phyloP scores from a whole-genome alignment of 2,113 vertebrate genomes.

The Cephalophus harveyi region DNA sequence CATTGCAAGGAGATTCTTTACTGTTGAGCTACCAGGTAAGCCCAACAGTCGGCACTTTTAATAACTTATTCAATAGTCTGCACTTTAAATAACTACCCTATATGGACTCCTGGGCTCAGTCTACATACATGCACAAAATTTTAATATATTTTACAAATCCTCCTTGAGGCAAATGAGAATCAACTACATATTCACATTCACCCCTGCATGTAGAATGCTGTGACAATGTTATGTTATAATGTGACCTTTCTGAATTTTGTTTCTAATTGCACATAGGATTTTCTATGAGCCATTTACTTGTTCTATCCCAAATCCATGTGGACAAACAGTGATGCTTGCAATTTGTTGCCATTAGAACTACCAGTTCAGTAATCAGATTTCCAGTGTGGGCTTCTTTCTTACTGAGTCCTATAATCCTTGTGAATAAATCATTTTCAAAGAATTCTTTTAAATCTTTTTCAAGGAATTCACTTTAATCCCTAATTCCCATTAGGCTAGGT shows the following conservation, averaged over 20 bases:
- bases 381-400: not conserved
- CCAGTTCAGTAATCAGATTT: not conserved
- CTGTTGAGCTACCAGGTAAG: not conserved
- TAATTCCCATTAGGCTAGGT: not conserved
- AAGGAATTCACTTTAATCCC: not conserved
- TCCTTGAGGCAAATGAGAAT: constrained; percentile 4
- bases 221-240: not conserved
- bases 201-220: not conserved
- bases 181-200: not conserved
- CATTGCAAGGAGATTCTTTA: not conserved
- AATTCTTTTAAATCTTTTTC: not conserved
- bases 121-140: not conserved
- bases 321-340: not conserved
- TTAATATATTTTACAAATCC: not conserved
- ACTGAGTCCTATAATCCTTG: not conserved
- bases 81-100: not conserved
- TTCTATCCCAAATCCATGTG: not conserved
- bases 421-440: not conserved
- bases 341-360: not conserved
- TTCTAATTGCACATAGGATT: not conserved
- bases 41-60: not conserved
- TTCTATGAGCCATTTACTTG: not conserved
- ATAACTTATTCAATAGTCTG: not conserved
- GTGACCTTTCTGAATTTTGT: not conserved
- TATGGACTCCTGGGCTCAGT: not conserved